These are phyloP conservation scores for Trialeurodes vaporariorum DNA, from an alignment of 1,140 invertebrate species.

Conservation along the genomic window DNA sequence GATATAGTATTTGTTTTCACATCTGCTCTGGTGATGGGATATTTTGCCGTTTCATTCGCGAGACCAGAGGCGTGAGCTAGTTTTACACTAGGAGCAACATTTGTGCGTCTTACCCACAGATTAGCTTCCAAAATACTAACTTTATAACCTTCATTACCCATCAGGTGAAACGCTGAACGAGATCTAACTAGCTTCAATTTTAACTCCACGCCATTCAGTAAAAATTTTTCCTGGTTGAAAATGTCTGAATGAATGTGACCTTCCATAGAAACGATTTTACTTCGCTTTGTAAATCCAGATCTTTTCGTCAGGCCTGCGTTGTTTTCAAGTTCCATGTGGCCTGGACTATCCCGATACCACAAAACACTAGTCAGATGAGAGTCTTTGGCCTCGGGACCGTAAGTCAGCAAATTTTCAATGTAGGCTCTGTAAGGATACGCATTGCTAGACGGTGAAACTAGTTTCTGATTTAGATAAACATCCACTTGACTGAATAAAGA, in stretches of 20 bases:
- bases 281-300: not conserved
- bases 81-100: conserved; percentile 30
- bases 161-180: conserved; percentile 31
- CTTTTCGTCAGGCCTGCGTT: conserved; percentile 25
- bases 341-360: conserved; percentile 22
- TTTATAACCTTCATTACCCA: conserved; percentile 19
- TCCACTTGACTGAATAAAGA: conserved; percentile 16
- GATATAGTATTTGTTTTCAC: conserved; percentile 32
- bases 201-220: conserved; percentile 34
- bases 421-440: conserved; percentile 36
- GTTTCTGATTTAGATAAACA: conserved; percentile 18
- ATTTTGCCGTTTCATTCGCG: conserved; percentile 31
- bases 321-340: conserved; percentile 24
- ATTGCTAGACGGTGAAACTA: conserved; percentile 27
- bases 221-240: conserved; percentile 35
- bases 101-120: conserved; percentile 28
- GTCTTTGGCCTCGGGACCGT: conserved; percentile 25
- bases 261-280: not conserved
- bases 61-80: conserved; percentile 31
- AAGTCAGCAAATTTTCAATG: conserved; percentile 32
- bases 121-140: conserved; percentile 27
- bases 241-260: conserved; percentile 12
- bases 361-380: conserved; percentile 31
- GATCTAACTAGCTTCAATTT: conserved; percentile 29
- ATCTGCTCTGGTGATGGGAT: conserved; percentile 33